Evolutionary conservation across 2,888 invertebrate genomes (phyloP).

Genomic region (Drosophila testacea): DNA sequence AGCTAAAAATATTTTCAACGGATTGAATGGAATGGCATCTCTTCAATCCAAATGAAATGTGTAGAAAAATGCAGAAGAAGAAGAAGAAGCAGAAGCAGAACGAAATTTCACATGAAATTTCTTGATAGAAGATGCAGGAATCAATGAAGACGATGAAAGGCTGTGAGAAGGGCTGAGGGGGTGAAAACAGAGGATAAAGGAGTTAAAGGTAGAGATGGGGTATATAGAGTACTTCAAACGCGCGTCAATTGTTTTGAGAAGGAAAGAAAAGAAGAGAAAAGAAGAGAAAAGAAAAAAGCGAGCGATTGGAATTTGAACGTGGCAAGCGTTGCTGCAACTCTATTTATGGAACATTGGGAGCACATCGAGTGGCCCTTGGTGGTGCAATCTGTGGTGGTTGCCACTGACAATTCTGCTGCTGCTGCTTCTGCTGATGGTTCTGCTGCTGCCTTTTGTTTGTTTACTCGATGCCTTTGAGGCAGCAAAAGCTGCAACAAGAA

Average conservation of each 20-base stretch:
- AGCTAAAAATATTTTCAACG: slow-evolving; percentile 29
- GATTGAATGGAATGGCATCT: slow-evolving; percentile 32
- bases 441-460: slow-evolving; percentile 56
- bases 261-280: slow-evolving; percentile 1
- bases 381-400: slow-evolving; percentile 51
- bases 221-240: slow-evolving; percentile 65
- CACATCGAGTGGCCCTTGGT: slow-evolving; percentile 51
- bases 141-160: slow-evolving; percentile 11
- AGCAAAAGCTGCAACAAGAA: slow-evolving; percentile 44
- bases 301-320: slow-evolving; percentile 65
- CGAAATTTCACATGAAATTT: slow-evolving; percentile 44
- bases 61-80: slow-evolving; percentile 14
- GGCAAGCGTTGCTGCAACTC: slow-evolving; percentile 48
- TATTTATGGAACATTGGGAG: slow-evolving; percentile 74
- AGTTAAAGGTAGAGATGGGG: slow-evolving; percentile 17
- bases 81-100: slow-evolving; percentile 1
- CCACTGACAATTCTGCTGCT: slow-evolving; percentile 8
- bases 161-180: neutral
- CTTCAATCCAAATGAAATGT: slow-evolving; percentile 32
- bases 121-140: slow-evolving; percentile 12
- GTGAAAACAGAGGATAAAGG: neutral
- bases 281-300: slow-evolving; percentile 10
- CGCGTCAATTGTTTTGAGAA: slow-evolving; percentile 69
- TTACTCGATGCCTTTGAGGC: slow-evolving; percentile 43
- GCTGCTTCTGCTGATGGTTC: no score